Evolutionary conservation across 30 jellyfish, hydroid and myxozoan genomes (phyloP).

Genomic region (Mastigias papua): DNA sequence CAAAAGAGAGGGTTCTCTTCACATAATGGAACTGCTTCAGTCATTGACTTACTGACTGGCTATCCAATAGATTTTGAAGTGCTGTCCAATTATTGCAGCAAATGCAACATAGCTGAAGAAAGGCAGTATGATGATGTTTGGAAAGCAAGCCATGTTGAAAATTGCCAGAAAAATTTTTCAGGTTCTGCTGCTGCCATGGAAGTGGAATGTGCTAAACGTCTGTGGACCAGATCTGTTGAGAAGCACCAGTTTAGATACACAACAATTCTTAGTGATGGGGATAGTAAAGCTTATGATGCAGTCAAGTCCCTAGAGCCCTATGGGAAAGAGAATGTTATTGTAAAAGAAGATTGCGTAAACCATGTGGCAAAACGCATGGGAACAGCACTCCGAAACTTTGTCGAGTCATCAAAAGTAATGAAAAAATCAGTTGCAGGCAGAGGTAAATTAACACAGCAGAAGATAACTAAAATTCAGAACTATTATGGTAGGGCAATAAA

Average conservation of each 20-base stretch:
- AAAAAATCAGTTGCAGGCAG: constrained; percentile 29
- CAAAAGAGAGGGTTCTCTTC: constrained; percentile 34
- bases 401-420: constrained; percentile 24
- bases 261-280: no score
- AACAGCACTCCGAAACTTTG: constrained; percentile 24
- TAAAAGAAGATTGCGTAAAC: no score
- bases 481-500: no score
- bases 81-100: constrained; percentile 32
- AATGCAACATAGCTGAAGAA: constrained; percentile 30
- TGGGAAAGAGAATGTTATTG: constrained; percentile 3
- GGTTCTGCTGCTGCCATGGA: constrained; percentile 39
- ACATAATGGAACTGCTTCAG: constrained; percentile 32
- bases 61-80: constrained; percentile 30
- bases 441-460: constrained; percentile 35
- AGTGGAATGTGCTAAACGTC: neutral
- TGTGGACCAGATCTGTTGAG: neutral
- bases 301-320: neutral
- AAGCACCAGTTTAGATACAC: no score
- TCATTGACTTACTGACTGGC: constrained; percentile 58
- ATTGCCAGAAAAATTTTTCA: neutral
- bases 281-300: constrained; percentile 38
- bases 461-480: constrained; percentile 31
- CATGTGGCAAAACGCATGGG: constrained; percentile 37
- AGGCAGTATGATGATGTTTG: neutral
- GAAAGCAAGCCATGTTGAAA: constrained; percentile 15